Evolutionary conservation across 2,888 invertebrate species (phyloP), one percentile per base, ranked within the genome.

Genomic region (Drosophila recens): DNA sequence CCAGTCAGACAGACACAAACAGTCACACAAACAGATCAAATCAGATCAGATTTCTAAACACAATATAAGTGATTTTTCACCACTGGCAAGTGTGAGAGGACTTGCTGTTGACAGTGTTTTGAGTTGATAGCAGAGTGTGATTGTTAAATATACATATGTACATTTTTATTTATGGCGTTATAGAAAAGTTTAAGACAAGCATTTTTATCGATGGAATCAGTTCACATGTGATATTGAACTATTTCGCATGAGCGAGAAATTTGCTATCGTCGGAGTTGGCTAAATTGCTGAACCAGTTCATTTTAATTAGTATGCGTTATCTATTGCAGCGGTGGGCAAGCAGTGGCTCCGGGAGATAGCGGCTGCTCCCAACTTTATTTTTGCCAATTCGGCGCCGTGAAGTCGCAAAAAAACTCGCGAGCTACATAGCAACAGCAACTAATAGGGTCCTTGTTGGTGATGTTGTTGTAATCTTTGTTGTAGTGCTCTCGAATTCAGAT

Each of bases 1-100:
- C 49, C 77, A 82, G 65, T 77, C 68, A 74, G 74, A 58, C 27
- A 27, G 27, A 27, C 56, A 67, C 27, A 27, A 6, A 27, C 56
- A 67, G 15, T 13, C 57, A 40, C 70, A 72, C 58, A 61, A 34
- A 61, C 72, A 66, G 74, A 84, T 84, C 81, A 76, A 74, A 82
- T 84, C 79, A 49, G 82, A 82, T 82, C 76, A 56, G 76, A 80
- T 75, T 67, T 45, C 58, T 20, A 53, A 69, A 30, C 57, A 54
- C 17, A 67, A 52, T 63, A 61, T 76, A 77, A 76, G 76, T 77
- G 76, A 76, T 76, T 76, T 77, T 59, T 63, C 63, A 76, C 59
- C 62, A 77, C 63, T 63, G 67, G 10, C 40, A 51, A 48, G 20
- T 54, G 23, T 23, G 42, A 27, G 13, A 5, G 38, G 34, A 23